Evolutionary conservation across 2,888 invertebrate species (phyloP).

Genomic region (Nephrocerus scutellatus): DNA sequence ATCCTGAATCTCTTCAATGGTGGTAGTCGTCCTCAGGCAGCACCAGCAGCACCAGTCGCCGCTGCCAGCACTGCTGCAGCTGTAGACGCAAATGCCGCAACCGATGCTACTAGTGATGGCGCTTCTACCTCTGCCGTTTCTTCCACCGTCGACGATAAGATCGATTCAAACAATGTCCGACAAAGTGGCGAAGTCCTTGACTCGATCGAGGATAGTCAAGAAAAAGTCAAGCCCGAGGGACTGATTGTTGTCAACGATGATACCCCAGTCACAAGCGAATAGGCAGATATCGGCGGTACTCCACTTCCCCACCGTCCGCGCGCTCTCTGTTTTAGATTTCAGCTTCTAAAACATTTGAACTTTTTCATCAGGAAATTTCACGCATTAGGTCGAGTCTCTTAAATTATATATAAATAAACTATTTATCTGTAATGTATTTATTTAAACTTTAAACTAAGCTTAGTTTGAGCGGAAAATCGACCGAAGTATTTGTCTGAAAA

Average conservation of each 20-base stretch:
- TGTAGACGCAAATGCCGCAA: conserved; percentile 9
- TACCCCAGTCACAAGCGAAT: conserved; percentile 20
- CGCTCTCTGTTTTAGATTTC: not conserved
- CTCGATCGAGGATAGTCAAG: conserved; percentile 33
- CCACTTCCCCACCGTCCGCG: not conserved
- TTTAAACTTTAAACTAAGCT: too few relatives aligned
- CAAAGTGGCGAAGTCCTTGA: conserved; percentile 29
- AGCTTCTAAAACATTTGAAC: too few relatives aligned
- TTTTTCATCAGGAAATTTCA: too few relatives aligned
- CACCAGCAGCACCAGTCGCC: conserved; percentile 17
- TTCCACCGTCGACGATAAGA: conserved; percentile 21
- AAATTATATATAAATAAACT: too few relatives aligned
- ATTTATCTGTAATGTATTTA: too few relatives aligned
- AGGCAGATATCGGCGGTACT: conserved; percentile 3
- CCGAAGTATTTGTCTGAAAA: too few relatives aligned
- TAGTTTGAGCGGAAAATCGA: too few relatives aligned
- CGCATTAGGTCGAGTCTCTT: too few relatives aligned
- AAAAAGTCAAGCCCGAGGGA: conserved; percentile 36
- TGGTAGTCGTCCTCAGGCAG: conserved; percentile 34
- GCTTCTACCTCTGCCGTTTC: conserved; percentile 17
- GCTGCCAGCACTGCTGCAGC: conserved; percentile 8
- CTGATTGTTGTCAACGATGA: conserved; percentile 42
- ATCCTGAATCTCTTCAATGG: conserved; percentile 40
- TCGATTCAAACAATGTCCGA: conserved; percentile 29
- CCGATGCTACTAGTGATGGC: conserved; percentile 15